Evolutionary conservation across 2,888 invertebrate species (phyloP).

Genomic region (Ormyrus pomaceus): DNA sequence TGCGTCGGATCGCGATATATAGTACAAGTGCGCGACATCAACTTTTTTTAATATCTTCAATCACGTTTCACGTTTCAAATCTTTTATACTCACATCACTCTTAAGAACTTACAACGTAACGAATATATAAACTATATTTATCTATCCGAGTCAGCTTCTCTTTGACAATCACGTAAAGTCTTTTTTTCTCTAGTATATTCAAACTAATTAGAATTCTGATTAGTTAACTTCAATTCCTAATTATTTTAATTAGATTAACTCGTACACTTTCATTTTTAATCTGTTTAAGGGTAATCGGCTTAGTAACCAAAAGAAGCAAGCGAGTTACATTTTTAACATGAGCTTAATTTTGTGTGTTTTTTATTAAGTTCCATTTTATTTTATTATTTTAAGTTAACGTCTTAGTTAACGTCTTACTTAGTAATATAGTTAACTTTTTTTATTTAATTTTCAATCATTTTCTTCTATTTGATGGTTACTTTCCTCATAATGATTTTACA

Average conservation of each 20-base stretch:
- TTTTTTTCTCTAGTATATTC: slow-evolving; percentile 24
- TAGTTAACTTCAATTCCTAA: slow-evolving; percentile 13
- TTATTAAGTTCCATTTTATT: slow-evolving; percentile 20
- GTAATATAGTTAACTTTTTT: slow-evolving; percentile 3
- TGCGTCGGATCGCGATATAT: slow-evolving; percentile 26
- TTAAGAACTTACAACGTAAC: slow-evolving; percentile 1
- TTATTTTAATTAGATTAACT: slow-evolving; percentile 29
- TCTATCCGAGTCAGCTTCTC: slow-evolving; percentile 37
- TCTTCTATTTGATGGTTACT: not conserved
- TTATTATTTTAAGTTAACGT: not conserved
- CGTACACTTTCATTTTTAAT: too few relatives aligned
- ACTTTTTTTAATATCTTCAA: slow-evolving; percentile 10
- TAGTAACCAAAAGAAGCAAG: too few relatives aligned
- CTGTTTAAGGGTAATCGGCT: too few relatives aligned
- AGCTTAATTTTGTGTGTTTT: too few relatives aligned
- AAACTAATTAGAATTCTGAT: slow-evolving; percentile 16
- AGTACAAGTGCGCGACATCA: slow-evolving; percentile 46
- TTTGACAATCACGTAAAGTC: slow-evolving; percentile 49
- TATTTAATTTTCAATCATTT: slow-evolving; percentile 10
- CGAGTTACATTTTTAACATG: too few relatives aligned
- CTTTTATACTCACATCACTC: slow-evolving; percentile 34
- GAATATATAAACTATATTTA: slow-evolving; percentile 24
- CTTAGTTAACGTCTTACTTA: slow-evolving; percentile 12
- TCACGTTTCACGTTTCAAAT: too few relatives aligned
- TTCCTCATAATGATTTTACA: slow-evolving; percentile 6